Conservation (phyloP, 2,888 invertebrate genomes). For the Drosophila peninsularis region DNA sequence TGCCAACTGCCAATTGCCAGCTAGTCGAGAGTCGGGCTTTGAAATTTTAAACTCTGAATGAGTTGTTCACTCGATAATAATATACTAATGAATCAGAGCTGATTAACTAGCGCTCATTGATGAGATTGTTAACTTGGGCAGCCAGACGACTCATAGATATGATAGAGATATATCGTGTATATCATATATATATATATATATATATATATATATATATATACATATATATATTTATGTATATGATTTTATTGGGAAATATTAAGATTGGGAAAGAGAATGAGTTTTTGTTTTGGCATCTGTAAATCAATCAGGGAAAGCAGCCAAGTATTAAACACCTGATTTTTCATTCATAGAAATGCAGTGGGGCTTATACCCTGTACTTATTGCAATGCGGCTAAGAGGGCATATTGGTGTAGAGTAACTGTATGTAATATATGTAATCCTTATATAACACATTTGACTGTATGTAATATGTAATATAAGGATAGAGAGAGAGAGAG, state of each 20-base stretch:
- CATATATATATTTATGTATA: neutral
- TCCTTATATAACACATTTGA: no score
- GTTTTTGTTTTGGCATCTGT: neutral
- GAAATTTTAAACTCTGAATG: conserved; percentile 5
- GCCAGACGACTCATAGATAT: neutral
- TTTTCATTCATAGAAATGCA: conserved; percentile 1
- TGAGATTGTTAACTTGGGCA: neutral
- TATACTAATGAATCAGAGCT: neutral
- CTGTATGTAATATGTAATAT: neutral
- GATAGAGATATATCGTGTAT: neutral
- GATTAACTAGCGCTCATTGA: conserved; percentile 7
- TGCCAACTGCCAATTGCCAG: neutral
- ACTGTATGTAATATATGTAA: no score
- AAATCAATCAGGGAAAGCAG: neutral
- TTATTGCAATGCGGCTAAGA: no score
- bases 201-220: neutral
- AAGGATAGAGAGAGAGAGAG: neutral
- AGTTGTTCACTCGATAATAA: conserved; percentile 1
- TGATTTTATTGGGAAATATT: no score
- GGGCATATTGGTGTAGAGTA: neutral
- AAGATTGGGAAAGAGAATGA: no score
- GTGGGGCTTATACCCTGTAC: neutral
- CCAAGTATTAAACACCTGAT: neutral
- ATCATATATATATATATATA: neutral
- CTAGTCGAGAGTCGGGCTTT: neutral